Base-by-base conservation (phyloP, 2,113 vertebrate species). In the Eidolon helvum region DNA sequence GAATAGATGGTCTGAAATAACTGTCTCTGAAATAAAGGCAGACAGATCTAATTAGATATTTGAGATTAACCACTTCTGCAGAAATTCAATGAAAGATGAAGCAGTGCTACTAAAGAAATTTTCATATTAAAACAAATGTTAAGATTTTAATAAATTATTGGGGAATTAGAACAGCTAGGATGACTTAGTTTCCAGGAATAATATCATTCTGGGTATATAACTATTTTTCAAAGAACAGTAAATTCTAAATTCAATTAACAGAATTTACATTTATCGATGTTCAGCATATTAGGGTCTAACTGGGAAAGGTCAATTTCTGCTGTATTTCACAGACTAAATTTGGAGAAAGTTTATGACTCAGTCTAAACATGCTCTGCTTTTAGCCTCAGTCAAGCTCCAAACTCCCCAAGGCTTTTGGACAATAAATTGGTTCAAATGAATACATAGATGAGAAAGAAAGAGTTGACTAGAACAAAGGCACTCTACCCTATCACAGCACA, bases 21-120 rank as follows among this genome's bases (percentile, higher is more conserved):
- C 83, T 85, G 91, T 40, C 96, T 94, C 48, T 87, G 78, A 97
- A 97, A 96, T 83, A 85, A 97, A 68, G 94, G 57, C 91, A 97
- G 95, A 93, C 1, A 30, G 79, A 93, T 88, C 87, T 97, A 97
- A 96, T 95, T 82, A 95, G 96, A 75, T 78, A 97, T 82, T 24
- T 86, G 59, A 98, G 90, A 82, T 91, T 92, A 92, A 96, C 96
- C 75, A 96, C 97, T 90, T 96, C 30, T 95, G 90, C 95, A 87
- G 97, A 97, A 97, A 98, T 92, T 96, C 94, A 98, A 98, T 97
- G 96, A 97, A 96, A 92, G 91, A 98, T 95, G 96, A 98, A 98
- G 97, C 63, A 97, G 90, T 50, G 85, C 72, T 85, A 97, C 87
- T 94, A 91, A 98, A 97, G 96, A 85, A 96, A 38, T 38, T 96